A percentile compares a stretch with the other conserved stretches of the same genome.
Evolutionary conservation across 2,888 invertebrate genomes (phyloP).

Genomic region (Dryococelus australis): DNA sequence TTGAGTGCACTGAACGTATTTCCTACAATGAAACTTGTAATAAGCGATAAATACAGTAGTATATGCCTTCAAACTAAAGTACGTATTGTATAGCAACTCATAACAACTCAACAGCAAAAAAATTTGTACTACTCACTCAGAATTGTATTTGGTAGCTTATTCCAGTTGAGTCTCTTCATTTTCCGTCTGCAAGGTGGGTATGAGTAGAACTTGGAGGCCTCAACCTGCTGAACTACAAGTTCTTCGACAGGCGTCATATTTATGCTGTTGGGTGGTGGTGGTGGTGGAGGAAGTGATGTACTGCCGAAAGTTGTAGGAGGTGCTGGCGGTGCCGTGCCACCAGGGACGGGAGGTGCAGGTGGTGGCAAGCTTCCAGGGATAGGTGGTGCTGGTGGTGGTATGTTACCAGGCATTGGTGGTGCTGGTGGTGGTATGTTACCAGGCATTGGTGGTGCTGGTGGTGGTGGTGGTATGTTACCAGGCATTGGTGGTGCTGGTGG

Average conservation of each 20-base stretch:
- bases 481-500: constrained; percentile 47
- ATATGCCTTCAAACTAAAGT: too few relatives aligned
- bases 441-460: constrained; percentile 33
- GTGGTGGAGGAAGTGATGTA: constrained; percentile 36
- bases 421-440: constrained; percentile 38
- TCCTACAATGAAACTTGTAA: too few relatives aligned
- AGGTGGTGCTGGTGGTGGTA: constrained; percentile 34
- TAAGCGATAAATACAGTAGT: too few relatives aligned
- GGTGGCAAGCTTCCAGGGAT: neutral
- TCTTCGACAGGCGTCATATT: neutral
- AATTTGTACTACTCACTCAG: constrained; percentile 46
- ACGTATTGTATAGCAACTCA: too few relatives aligned
- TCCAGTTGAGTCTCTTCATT: constrained; percentile 61
- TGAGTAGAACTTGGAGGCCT: constrained; percentile 44
- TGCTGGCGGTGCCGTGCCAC: constrained; percentile 38
- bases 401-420: constrained; percentile 18
- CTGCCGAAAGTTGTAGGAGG: constrained; percentile 24
- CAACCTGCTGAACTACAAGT: neutral
- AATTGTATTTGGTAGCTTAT: constrained; percentile 52
- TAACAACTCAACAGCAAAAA: neutral
- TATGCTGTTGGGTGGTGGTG: constrained; percentile 37
- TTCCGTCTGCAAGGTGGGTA: constrained; percentile 57
- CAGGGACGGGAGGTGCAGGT: constrained; percentile 30
- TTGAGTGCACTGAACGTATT: too few relatives aligned
- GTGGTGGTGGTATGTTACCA: constrained; percentile 33